Evolutionary conservation across 2,888 invertebrate species (phyloP).

Genomic region (Neuroscelio doddi): DNA sequence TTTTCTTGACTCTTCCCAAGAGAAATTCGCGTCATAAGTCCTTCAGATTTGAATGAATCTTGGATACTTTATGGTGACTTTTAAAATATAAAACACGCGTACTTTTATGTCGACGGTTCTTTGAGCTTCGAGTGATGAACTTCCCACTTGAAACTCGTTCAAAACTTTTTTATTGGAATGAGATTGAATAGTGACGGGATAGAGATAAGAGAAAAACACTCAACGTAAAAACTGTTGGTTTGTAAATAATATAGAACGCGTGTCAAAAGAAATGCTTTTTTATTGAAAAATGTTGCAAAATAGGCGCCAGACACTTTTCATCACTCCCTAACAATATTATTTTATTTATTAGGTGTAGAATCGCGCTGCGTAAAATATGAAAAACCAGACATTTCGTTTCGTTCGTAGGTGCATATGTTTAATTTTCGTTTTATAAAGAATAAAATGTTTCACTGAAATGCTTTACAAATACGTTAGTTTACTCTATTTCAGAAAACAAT

Average conservation of each 20-base stretch:
- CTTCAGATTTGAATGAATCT: slow-evolving; percentile 45
- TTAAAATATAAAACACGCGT: slow-evolving; percentile 45
- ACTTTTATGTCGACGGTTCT: slow-evolving; percentile 45
- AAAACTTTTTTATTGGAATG: slow-evolving; percentile 43
- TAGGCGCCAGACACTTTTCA: slow-evolving; percentile 33
- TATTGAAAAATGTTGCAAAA: slow-evolving; percentile 27
- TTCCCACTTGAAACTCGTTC: slow-evolving; percentile 46
- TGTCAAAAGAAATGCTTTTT: slow-evolving; percentile 35
- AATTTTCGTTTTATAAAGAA: neutral
- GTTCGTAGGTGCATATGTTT: neutral
- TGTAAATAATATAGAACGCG: slow-evolving; percentile 38
- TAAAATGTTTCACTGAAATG: too few relatives aligned
- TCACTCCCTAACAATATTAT: slow-evolving; percentile 25
- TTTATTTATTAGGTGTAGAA: slow-evolving; percentile 1
- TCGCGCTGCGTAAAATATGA: neutral
- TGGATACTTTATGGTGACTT: slow-evolving; percentile 44
- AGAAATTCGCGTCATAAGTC: slow-evolving; percentile 27
- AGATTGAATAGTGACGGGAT: slow-evolving; percentile 38
- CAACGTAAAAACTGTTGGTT: slow-evolving; percentile 34
- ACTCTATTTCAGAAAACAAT: too few relatives aligned
- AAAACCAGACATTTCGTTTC: neutral
- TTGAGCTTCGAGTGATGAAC: slow-evolving; percentile 46
- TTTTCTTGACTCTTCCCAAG: too few relatives aligned
- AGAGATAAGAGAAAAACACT: slow-evolving; percentile 26
- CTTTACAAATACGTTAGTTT: too few relatives aligned